Base-by-base conservation (phyloP, 2,113 vertebrate genomes). In the Pholis gunnellus region DNA sequence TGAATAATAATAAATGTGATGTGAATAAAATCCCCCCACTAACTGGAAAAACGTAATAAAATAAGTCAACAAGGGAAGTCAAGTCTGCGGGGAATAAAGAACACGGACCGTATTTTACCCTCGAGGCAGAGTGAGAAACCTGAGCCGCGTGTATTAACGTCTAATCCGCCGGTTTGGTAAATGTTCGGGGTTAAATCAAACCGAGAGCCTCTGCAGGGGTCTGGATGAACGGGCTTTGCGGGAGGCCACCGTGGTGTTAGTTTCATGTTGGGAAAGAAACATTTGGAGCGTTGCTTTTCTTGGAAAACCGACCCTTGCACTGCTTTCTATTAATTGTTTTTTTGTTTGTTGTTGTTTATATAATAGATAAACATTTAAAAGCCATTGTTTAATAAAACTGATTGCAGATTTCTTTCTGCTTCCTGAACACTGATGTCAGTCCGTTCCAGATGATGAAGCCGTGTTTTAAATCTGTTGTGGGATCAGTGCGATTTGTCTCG, bases 121-220 rank as follows among this genome's bases (percentile, higher is more conserved):
- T 67, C 9, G 72, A 81, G 90, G 82, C 44, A 71, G 50, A 80
- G 78, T 31, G 15, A 56, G 84, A 89, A 90, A 92, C 79, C 25
- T 56, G 87, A 94, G 81, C 50, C 1, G 57, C 38, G 61, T 59
- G 75, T 75, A 81, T 71, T 60, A 82, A 75, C 84, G 77, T 48
- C 83, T 90, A 83, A 88, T 90, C 77, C 81, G 86, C 86, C 88
- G 68, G 64, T 74, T 87, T 78, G 72, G 79, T 78, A 76, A 84
- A 87, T 80, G 88, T 89, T 87, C 82, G 80, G 75, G 73, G 57
- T 81, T 90, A 92, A 93, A 93, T 94, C 85, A 89, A 86, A 92
- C 89, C 79, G 70, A 89, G 77, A 72, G 67, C 54, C 88, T 90
- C 74, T 88, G 85, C 87, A 83, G 76, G 81, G 91, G 88, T 88